These are phyloP conservation scores for Drosophila aldrichi DNA, from an alignment of 2,888 invertebrate species.

Conservation along the genomic window DNA sequence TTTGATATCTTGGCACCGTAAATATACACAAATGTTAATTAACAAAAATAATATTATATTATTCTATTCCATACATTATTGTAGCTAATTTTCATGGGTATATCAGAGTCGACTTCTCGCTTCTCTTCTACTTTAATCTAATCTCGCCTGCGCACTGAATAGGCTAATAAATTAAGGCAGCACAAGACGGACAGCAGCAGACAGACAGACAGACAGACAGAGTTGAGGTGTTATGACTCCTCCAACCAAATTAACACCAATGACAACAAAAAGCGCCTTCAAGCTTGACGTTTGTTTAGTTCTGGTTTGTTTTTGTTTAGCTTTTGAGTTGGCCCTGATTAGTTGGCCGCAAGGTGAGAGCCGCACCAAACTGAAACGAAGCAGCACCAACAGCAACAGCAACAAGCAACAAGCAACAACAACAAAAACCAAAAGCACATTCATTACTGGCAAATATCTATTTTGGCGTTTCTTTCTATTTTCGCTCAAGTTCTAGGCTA, in stretches of 20 bases:
- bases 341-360: conserved; percentile 45
- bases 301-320: conserved; percentile 27
- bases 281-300: conserved; percentile 50
- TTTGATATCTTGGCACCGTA: too few species aligned
- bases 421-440: conserved; percentile 16
- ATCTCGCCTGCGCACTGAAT: conserved; percentile 32
- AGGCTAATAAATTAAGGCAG: conserved; percentile 42
- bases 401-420: conserved; percentile 2
- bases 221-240: conserved; percentile 32
- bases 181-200: conserved; percentile 22
- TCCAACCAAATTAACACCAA: conserved; percentile 45
- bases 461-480: conserved; percentile 36
- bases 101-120: neutral
- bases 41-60: neutral
- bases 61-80: too few species aligned
- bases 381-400: conserved; percentile 5
- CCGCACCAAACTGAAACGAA: neutral
- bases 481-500: conserved; percentile 66
- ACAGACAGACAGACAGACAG: conserved; percentile 14
- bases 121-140: conserved; percentile 27
- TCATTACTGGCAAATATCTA: conserved; percentile 49
- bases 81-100: too few species aligned
- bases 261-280: conserved; percentile 41
- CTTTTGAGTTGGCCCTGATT: conserved; percentile 31
- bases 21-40: too few species aligned